Evolutionary conservation across 2,797 vertebrate species (phyloP).

Genomic region (Adelosebastes latens): DNA sequence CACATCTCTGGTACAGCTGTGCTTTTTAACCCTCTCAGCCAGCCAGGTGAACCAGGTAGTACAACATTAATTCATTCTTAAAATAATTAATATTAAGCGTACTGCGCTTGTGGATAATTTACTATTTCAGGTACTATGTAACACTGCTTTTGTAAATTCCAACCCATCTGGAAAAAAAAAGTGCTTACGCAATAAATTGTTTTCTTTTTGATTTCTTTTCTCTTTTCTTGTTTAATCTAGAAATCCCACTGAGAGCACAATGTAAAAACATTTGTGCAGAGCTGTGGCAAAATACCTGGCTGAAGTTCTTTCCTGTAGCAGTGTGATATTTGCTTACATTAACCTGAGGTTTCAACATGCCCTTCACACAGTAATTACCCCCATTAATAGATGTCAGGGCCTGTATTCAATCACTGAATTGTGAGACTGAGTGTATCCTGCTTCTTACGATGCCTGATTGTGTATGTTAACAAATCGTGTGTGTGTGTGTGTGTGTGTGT

Average conservation of each 20-base stretch:
- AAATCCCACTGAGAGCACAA: constrained; percentile 32
- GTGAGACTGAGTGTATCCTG: constrained; percentile 28
- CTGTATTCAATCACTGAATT: constrained; percentile 62
- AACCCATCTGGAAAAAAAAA: not conserved
- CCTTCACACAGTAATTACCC: constrained; percentile 77
- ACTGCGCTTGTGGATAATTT: not conserved
- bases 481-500: not conserved
- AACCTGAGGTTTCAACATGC: constrained; percentile 62
- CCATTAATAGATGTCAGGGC: constrained; percentile 74
- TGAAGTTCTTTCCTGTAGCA: constrained; percentile 40
- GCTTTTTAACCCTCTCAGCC: not conserved
- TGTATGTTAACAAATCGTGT: constrained; percentile 18
- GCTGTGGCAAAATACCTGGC: constrained; percentile 25
- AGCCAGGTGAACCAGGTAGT: not conserved
- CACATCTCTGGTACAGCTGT: not conserved
- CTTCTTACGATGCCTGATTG: constrained; percentile 14
- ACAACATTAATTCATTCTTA: not conserved
- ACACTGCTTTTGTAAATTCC: not conserved
- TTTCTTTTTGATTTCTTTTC: constrained; percentile 7
- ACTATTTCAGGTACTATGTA: not conserved
- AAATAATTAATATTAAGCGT: not conserved
- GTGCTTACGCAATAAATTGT: not conserved
- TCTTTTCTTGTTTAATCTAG: constrained; percentile 12
- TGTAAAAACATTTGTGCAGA: constrained; percentile 47
- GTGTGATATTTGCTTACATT: constrained; percentile 49